Evolutionary conservation across 2,888 invertebrate species (phyloP), one percentile per base, ranked within the genome.

Genomic region (Neocrepidodera transversa): DNA sequence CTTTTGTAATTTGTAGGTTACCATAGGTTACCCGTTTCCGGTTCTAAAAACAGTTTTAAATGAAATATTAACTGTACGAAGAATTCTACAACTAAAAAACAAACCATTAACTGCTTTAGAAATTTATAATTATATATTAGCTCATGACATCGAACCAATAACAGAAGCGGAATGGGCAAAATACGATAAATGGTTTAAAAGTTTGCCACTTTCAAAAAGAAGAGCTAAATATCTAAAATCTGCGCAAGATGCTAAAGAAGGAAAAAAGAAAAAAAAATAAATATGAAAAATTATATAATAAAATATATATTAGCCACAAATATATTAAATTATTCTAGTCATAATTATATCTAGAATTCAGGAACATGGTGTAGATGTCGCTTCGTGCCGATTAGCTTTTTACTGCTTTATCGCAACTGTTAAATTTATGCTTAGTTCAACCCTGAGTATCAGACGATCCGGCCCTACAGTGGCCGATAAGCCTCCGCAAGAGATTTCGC

Each of bases 21-120:
- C 86, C 5, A 71, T 80, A 47, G 84, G 85, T 0, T 85, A 84
- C 68, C 83, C 86, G 11, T 73, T 87, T 14, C 76, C 82, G 8
- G 74, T 80, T 2, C 81, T 87, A 16, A 80, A 69, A 63, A 73
- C 80, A 42, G 80, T 80, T 0, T 71, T 86, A 0, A 72, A 81
- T 7, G 74, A 68, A 10, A 72, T 86, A 2, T 59, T 88, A 60
- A 74, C 74, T 18, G 77, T 85, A 0, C 74, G 77, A 1, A 78
- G 88, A 38, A 76, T 85, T 14, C 79, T 85, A n/a, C 76, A 81
- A 11, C 72, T 88, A 10, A 79, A 17, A 42, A 79, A 80, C 53
- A 81, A 80, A 11, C 87, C 87, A 0, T 71, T 88, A 7, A 59
- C 75, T 0, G 83, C 81, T 0, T 32, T 67, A 2, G 88, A 88